These are phyloP conservation scores for Arenaria interpres DNA, from an alignment of 2,113 vertebrate genomes.

Conservation along the genomic window DNA sequence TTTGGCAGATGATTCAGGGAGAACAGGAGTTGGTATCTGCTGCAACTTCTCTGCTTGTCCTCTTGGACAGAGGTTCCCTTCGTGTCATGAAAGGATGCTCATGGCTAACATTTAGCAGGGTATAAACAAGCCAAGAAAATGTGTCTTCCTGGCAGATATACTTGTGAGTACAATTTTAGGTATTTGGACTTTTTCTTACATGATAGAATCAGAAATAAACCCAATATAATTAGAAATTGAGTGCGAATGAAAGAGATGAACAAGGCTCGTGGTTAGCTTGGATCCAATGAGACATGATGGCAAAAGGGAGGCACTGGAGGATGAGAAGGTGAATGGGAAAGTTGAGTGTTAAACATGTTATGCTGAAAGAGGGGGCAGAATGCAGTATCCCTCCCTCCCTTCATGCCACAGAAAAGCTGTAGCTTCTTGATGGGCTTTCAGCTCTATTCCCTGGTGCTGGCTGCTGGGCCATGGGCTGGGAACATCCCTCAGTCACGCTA, in stretches of 20 bases:
- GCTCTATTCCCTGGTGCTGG: not conserved
- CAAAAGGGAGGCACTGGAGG: not conserved
- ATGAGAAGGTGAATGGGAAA: not conserved
- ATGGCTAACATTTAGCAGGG: too few species aligned
- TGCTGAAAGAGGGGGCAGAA: not conserved
- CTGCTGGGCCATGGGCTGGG: not conserved
- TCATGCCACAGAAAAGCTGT: not conserved
- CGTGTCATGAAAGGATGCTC: not conserved
- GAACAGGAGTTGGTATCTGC: not conserved
- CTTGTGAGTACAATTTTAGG: accelerated
- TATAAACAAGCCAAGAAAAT: not conserved
- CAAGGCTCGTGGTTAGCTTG: not conserved
- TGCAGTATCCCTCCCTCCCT: not conserved
- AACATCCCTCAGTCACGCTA: not conserved
- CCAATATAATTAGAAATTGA: not conserved
- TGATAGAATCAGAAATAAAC: not conserved
- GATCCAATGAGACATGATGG: not conserved
- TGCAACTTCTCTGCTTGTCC: not conserved
- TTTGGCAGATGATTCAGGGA: not conserved
- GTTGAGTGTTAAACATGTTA: not conserved
- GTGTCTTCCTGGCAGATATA: not conserved
- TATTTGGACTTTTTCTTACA: not conserved
- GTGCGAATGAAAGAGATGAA: not conserved
- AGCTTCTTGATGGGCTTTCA: not conserved
- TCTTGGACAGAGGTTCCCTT: not conserved